Percentiles rank a stretch among this genome's conserved stretches.
Conservation (phyloP, 2,888 invertebrate genomes). For the Cheilosia pagana region DNA sequence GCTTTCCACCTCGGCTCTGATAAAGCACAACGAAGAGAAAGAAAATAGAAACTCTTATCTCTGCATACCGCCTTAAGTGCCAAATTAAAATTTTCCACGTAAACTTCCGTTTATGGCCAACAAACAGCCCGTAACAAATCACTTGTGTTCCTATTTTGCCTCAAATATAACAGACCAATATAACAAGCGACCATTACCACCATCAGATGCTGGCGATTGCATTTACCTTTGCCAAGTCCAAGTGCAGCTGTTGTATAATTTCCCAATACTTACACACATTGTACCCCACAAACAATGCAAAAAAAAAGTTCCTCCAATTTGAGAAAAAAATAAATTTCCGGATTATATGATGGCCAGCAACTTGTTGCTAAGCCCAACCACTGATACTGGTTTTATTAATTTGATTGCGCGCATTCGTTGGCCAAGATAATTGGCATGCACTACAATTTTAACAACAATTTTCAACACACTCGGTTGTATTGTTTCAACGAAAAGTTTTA, state of each 20-base stretch:
- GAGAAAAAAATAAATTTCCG: conserved; percentile 27
- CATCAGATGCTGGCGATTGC: conserved; percentile 5
- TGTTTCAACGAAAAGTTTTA: conserved; percentile 35
- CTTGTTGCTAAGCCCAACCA: conserved; percentile 47
- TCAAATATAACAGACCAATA: conserved; percentile 22
- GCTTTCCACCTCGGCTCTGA: neutral
- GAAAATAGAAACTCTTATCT: conserved; percentile 44
- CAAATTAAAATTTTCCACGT: conserved; percentile 54
- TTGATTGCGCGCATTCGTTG: conserved; percentile 46
- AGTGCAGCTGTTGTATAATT: conserved; percentile 63
- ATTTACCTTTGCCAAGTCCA: conserved; percentile 62
- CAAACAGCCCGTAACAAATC: conserved; percentile 36
- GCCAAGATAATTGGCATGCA: conserved; percentile 49
- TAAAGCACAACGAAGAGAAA: neutral
- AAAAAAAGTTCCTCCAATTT: conserved; percentile 46
- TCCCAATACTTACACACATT: neutral
- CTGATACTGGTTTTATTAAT: conserved; percentile 52
- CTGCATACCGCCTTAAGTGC: conserved; percentile 33
- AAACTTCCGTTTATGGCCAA: conserved; percentile 60
- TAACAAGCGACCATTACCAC: conserved; percentile 33
- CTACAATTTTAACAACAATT: conserved; percentile 41
- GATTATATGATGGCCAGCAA: conserved; percentile 36
- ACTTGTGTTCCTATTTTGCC: conserved; percentile 18
- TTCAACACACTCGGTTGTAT: conserved; percentile 15
- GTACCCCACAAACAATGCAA: conserved; percentile 32